Evolutionary conservation across 1,140 invertebrate species (phyloP).

Genomic region (Ceratina japonica): DNA sequence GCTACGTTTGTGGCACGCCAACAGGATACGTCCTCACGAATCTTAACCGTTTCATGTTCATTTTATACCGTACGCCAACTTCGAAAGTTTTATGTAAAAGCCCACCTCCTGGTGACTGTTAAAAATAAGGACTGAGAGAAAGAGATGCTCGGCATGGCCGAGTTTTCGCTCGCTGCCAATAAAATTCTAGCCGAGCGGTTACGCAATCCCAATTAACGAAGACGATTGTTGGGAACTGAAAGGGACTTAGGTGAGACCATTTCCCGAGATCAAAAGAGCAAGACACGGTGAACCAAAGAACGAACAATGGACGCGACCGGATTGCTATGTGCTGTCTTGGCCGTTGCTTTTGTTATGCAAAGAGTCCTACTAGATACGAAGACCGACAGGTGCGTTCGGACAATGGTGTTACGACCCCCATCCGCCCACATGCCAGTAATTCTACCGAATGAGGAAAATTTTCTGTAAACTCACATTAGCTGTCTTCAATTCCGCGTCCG

Average conservation of each 20-base stretch:
- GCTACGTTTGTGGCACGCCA: slow-evolving; percentile 13
- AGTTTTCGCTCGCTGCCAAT: no score
- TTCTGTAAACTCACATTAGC: background rate
- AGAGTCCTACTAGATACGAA: slow-evolving; percentile 6
- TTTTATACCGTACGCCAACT: background rate
- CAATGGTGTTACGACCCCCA: background rate
- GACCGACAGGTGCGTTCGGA: slow-evolving; percentile 30
- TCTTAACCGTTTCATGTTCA: slow-evolving; percentile 1
- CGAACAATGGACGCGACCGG: slow-evolving; percentile 12
- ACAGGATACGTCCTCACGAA: slow-evolving; percentile 10
- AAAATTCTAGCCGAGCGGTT: background rate
- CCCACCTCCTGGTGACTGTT: background rate
- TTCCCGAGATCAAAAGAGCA: background rate
- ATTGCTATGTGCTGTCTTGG: background rate
- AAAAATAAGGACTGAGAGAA: background rate
- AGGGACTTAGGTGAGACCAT: background rate
- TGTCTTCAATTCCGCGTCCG: background rate
- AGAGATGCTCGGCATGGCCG: background rate
- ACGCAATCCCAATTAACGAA: background rate
- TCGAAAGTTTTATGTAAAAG: background rate
- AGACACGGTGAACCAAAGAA: background rate
- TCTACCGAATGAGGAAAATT: slow-evolving; percentile 9
- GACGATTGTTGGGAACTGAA: background rate
- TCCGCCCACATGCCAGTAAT: slow-evolving; percentile 16
- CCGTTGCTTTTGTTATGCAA: slow-evolving; percentile 40